A percentile compares a stretch with the other conserved stretches of the same genome.
Evolutionary conservation across 2,888 invertebrate genomes (phyloP).

Genomic region (Cylindroiulus punctatus): DNA sequence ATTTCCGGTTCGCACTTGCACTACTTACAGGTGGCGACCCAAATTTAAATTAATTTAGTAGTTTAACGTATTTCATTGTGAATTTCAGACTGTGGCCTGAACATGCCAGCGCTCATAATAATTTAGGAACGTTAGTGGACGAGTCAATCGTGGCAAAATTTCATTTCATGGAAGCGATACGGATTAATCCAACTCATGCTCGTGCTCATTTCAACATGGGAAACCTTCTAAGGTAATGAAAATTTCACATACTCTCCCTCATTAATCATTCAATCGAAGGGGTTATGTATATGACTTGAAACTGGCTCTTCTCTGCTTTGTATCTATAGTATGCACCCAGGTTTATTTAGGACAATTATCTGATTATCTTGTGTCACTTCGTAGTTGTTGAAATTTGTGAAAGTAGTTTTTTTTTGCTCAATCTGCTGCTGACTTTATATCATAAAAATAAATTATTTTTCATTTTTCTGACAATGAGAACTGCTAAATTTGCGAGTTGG

Average conservation of each 20-base stretch:
- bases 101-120: conserved; percentile 87
- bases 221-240: conserved; percentile 78
- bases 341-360: too few species aligned
- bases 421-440: too few species aligned
- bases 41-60: background rate
- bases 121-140: conserved; percentile 81
- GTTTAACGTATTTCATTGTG: background rate
- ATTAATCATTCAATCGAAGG: background rate
- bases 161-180: conserved; percentile 73
- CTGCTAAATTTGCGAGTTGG: background rate
- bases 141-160: conserved; percentile 75
- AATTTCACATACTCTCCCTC: background rate
- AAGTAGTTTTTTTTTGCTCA: too few species aligned
- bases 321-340: background rate
- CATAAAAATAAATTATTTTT: too few species aligned
- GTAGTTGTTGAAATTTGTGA: too few species aligned
- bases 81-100: conserved; percentile 79
- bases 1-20: too few species aligned
- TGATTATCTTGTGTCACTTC: too few species aligned
- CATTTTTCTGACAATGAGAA: background rate
- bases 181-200: conserved; percentile 77
- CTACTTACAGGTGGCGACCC: too few species aligned
- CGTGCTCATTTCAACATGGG: conserved; percentile 88
- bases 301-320: too few species aligned
- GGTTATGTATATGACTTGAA: background rate